Conservation (phyloP, 2,797 vertebrate genomes). For the Novumbra hubbsi region DNA sequence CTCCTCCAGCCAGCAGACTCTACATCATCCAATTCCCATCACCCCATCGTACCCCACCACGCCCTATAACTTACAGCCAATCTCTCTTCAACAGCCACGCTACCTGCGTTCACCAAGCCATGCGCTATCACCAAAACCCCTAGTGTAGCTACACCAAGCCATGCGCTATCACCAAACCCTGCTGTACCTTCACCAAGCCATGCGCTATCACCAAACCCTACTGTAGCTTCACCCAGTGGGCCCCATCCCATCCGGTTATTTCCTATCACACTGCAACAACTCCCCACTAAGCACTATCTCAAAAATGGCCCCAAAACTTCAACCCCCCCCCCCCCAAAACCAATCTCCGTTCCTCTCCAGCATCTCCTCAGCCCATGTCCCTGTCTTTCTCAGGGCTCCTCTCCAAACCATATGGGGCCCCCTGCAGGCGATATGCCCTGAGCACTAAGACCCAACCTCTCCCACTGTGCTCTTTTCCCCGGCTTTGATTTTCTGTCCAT, state of each 20-base stretch:
- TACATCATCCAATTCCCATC: constrained; percentile 54
- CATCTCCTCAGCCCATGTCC: constrained; percentile 24
- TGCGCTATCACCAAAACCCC: constrained; percentile 33
- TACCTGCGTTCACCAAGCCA: constrained; percentile 36
- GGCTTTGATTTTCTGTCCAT: constrained; percentile 78
- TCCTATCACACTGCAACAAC: not conserved
- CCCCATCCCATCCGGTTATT: constrained; percentile 21
- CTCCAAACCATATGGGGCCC: constrained; percentile 17
- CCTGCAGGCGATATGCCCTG: constrained; percentile 23
- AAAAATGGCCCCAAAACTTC: too few relatives aligned
- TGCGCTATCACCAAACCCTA: constrained; percentile 34
- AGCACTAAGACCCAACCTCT: constrained; percentile 29
- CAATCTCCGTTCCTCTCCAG: not conserved
- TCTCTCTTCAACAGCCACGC: constrained; percentile 48
- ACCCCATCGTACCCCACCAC: constrained; percentile 49
- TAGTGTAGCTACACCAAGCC: constrained; percentile 14
- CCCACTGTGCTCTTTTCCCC: constrained; percentile 57
- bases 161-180: constrained; percentile 33
- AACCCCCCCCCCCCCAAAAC: constrained; percentile 1
- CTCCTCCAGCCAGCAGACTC: constrained; percentile 36
- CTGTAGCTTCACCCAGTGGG: constrained; percentile 12
- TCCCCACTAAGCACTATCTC: not conserved
- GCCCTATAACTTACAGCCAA: constrained; percentile 55
- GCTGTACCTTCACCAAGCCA: constrained; percentile 11
- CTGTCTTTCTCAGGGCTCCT: constrained; percentile 4